These are phyloP conservation scores for Porites lutea DNA, from an alignment of 64 coral and sea anemone species.

Conservation along the genomic window DNA sequence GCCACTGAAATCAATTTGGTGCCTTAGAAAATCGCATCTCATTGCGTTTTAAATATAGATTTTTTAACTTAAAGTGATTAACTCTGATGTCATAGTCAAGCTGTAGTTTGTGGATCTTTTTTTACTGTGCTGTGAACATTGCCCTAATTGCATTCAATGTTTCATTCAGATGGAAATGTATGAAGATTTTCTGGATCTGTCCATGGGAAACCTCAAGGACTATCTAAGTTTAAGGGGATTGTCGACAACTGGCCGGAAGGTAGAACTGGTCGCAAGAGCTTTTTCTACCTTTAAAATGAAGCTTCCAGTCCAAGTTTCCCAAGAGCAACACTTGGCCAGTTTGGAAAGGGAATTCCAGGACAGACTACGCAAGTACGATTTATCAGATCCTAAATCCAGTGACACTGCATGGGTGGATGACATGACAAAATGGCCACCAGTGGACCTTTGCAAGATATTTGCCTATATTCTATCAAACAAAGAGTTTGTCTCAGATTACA, in stretches of 20 bases:
- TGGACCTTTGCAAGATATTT: conserved; percentile 36
- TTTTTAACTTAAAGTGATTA: no score
- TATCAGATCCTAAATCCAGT: conserved; percentile 11
- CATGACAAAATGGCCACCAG: conserved; percentile 4
- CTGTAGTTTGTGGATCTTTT: no score
- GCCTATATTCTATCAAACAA: conserved; percentile 1
- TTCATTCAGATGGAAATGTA: no score
- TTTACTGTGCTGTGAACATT: no score
- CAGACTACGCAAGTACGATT: background rate
- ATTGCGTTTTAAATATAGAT: no score
- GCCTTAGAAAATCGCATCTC: no score
- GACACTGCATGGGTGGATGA: background rate
- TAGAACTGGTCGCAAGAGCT: conserved; percentile 40
- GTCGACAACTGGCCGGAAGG: conserved; percentile 10
- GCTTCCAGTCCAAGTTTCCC: conserved; percentile 13
- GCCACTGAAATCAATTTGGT: no score
- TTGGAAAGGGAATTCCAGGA: conserved; percentile 11
- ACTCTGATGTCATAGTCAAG: no score
- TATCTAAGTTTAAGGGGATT: no score
- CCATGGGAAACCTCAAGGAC: no score
- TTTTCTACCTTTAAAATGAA: conserved; percentile 44
- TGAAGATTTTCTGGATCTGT: no score
- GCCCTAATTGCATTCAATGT: no score
- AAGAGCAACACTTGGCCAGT: conserved; percentile 10
- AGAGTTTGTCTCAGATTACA: conserved; percentile 1